phyloP scores from a whole-genome alignment of 2,888 invertebrate species.

The Zootermopsis nevadensis region DNA sequence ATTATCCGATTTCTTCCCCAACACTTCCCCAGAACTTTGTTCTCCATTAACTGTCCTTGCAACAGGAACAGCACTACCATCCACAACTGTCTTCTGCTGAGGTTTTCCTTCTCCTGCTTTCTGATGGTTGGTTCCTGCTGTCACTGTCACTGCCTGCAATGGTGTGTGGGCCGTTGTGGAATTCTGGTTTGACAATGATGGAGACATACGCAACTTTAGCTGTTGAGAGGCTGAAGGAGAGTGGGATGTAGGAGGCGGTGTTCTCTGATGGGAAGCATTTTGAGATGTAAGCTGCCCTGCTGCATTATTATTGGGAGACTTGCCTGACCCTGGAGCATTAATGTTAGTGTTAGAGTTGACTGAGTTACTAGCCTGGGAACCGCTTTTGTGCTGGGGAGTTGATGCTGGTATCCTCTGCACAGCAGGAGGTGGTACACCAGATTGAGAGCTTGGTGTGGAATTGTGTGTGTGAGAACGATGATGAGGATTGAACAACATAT shows the following conservation, averaged over 20 bases:
- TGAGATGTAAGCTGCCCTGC: too few relatives aligned
- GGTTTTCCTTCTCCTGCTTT: background rate
- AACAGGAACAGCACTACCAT: background rate
- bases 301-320: background rate
- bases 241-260: background rate
- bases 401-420: conserved; percentile 51
- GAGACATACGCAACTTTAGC: background rate
- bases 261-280: background rate
- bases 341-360: background rate
- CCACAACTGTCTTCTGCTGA: conserved; percentile 7
- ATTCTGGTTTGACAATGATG: conserved; percentile 1
- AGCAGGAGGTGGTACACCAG: conserved; percentile 40
- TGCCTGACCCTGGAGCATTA: background rate
- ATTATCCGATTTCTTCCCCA: background rate
- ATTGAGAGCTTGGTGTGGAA: conserved; percentile 2
- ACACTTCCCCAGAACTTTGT: conserved; percentile 9
- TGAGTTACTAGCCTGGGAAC: background rate
- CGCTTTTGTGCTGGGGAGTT: conserved; percentile 39
- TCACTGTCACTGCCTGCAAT: background rate
- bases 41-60: conserved; percentile 37
- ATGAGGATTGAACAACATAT: conserved; percentile 52
- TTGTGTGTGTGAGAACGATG: conserved; percentile 39
- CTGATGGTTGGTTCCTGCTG: background rate
- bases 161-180: background rate
- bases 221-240: background rate